A percentile compares a stretch with the other conserved stretches of the same genome.
Evolutionary conservation across 2,797 vertebrate genomes (phyloP).

Genomic region (Remorina albescens): DNA sequence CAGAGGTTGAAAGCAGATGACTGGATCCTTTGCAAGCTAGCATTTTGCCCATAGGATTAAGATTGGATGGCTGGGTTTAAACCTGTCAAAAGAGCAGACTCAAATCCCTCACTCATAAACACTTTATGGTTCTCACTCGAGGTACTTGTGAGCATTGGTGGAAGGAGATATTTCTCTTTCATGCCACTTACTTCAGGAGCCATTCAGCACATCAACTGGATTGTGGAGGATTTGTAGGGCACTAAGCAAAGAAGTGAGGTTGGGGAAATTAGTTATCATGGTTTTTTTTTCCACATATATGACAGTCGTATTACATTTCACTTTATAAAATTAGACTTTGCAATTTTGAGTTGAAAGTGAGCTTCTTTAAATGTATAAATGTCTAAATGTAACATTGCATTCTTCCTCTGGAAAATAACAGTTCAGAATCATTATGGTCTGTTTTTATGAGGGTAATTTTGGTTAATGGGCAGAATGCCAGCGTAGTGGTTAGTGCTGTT

Average conservation of each 20-base stretch:
- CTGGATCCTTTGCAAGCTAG: conserved; percentile 81
- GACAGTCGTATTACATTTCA: conserved; percentile 32
- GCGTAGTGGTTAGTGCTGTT: too few species aligned
- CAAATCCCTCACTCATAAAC: conserved; percentile 84
- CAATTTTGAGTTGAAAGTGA: conserved; percentile 20
- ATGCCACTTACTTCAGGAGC: conserved; percentile 80
- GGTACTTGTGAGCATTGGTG: conserved; percentile 77
- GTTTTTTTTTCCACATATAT: conserved; percentile 40
- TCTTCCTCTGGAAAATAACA: conserved; percentile 7
- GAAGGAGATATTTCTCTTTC: conserved; percentile 82
- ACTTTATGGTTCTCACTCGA: conserved; percentile 81
- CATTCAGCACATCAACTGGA: conserved; percentile 80
- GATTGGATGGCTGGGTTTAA: conserved; percentile 84
- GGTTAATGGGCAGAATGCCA: too few species aligned
- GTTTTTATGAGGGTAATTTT: conserved; percentile 21
- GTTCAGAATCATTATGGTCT: conserved; percentile 30
- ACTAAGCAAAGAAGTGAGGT: conserved; percentile 59
- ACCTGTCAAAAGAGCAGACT: conserved; percentile 83
- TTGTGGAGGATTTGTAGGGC: conserved; percentile 75
- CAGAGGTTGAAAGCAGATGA: conserved; percentile 83
- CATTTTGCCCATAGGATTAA: conserved; percentile 84
- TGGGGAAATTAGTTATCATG: conserved; percentile 64
- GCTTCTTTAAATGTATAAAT: not conserved
- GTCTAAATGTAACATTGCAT: conserved; percentile 1
- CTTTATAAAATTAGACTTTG: conserved; percentile 9